A percentile compares a stretch with the other conserved stretches of the same genome.
phyloP scores from a whole-genome alignment of 2,113 vertebrate species.

The Peromyscus maniculatus region DNA sequence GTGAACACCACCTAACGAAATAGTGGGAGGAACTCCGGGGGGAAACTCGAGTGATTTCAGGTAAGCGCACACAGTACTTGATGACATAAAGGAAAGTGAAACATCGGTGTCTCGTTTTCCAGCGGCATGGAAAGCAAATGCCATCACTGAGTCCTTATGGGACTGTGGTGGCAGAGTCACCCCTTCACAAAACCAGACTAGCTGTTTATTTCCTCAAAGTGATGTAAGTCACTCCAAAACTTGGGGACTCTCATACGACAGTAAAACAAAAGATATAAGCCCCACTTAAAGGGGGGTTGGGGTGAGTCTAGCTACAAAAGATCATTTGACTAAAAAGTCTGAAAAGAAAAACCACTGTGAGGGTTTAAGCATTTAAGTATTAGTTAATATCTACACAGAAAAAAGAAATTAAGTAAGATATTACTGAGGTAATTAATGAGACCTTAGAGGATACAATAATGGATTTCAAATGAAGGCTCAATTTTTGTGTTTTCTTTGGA shows the following conservation, averaged over 20 bases:
- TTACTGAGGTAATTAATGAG: constrained; percentile 79
- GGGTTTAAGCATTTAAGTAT: constrained; percentile 66
- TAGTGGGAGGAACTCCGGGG: constrained; percentile 11
- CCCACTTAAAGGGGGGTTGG: neutral
- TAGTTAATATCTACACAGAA: constrained; percentile 76
- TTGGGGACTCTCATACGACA: neutral
- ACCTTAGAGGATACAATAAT: constrained; percentile 82
- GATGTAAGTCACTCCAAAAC: constrained; percentile 56
- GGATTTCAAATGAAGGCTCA: constrained; percentile 85
- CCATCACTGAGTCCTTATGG: neutral
- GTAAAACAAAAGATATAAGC: constrained; percentile 48
- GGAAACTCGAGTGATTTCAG: constrained; percentile 51
- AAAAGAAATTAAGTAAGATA: constrained; percentile 69
- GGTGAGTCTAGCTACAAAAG: constrained; percentile 1
- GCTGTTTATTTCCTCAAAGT: constrained; percentile 52
- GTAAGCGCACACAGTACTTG: neutral
- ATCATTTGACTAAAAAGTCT: constrained; percentile 68
- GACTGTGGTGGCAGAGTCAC: constrained; percentile 33
- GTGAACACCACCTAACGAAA: neutral
- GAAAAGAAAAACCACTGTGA: constrained; percentile 54
- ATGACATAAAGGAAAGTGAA: neutral
- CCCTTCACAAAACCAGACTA: constrained; percentile 10
- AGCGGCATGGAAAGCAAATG: neutral
- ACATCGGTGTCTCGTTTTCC: constrained; percentile 5
- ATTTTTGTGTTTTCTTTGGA: constrained; percentile 86